Conservation (phyloP, 2,113 vertebrate genomes). For the Mystacornis crossleyi region DNA sequence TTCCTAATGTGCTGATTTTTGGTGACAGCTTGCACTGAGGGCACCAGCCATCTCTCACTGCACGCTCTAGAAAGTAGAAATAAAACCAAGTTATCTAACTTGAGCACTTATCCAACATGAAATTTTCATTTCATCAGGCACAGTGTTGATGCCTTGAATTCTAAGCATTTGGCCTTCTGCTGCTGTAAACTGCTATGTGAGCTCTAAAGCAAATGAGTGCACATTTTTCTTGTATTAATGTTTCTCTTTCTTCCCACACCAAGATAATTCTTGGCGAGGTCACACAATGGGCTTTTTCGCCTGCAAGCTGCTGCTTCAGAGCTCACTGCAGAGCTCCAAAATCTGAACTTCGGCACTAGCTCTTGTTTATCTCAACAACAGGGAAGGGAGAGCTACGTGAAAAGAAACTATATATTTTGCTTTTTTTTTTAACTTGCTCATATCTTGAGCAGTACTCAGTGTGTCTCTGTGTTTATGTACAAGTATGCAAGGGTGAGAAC, state of each 20-base stretch:
- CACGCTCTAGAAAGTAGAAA: not conserved
- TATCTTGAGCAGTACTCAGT: not conserved
- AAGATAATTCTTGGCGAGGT: not conserved
- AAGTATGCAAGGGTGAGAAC: not conserved
- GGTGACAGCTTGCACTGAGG: not conserved
- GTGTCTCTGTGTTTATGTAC: not conserved
- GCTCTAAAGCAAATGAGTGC: not conserved
- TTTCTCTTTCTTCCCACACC: not conserved
- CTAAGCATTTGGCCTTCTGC: not conserved
- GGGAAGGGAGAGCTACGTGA: not conserved
- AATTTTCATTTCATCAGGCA: constrained; percentile 43
- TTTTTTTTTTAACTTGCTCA: not conserved
- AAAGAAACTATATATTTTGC: not conserved
- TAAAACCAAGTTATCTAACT: constrained; percentile 22
- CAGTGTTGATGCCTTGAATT: not conserved
- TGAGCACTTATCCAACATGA: not conserved
- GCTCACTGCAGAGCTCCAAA: not conserved
- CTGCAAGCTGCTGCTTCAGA: not conserved
- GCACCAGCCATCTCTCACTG: not conserved
- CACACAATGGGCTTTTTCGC: not conserved
- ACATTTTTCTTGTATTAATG: not conserved
- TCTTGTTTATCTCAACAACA: not conserved
- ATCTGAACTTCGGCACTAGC: not conserved
- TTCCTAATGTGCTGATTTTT: not conserved
- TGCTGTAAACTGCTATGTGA: not conserved